Base-by-base conservation (phyloP, 2,113 vertebrate species). In the Cacatua alba region DNA sequence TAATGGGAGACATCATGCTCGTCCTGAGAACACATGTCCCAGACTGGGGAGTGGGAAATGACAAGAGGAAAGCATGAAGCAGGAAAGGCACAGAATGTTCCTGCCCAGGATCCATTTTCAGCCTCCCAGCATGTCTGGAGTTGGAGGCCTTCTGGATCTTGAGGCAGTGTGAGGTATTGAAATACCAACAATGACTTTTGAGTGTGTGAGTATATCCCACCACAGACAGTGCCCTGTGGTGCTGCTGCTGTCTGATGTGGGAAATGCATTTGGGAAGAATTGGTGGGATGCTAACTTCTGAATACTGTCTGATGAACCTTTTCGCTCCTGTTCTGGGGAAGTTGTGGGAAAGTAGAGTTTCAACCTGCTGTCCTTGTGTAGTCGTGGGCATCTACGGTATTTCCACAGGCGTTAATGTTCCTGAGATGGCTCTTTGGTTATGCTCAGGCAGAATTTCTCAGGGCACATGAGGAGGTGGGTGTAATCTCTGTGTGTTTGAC, bases 71-170 rank as follows among this genome's bases (percentile, higher is more conserved):
- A 57, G 55, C 20, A n/a, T 5, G 13, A 57, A 57, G 55, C 31
- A 57, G 55, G 31, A 57, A n/a, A 20, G 13, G 33, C 20, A 23
- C 20, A 59, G 55, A n/a, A 20, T 59, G 20, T 59, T n/a, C 8
- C 13, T 59, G 55, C 20, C 33, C 19, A 23, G 31, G 33, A 59
- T 59, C 55, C 9, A 23, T n/a, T 60, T 10, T 37, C 37, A 11
- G 39, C 24, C 8, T n/a, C 6, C 1, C 55, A 23, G 8, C 4
- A 0, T 23, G 20, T n/a, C 31, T 59, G 33, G 55, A n/a, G 20
- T 59, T n/a, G 33, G 20, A 59, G 55, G 55, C 6, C 55, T 59
- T 59, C 19, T 59, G 55, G 33, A 23, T 21, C 55, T 59, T 6
- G 19, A n/a, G 33, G 14, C 55, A n/a, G 55, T n/a, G 20, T 57